A percentile compares a stretch with the other conserved stretches of the same genome.
Evolutionary conservation across 2,113 vertebrate genomes (phyloP).

Genomic region (Puntigrus tetrazona): DNA sequence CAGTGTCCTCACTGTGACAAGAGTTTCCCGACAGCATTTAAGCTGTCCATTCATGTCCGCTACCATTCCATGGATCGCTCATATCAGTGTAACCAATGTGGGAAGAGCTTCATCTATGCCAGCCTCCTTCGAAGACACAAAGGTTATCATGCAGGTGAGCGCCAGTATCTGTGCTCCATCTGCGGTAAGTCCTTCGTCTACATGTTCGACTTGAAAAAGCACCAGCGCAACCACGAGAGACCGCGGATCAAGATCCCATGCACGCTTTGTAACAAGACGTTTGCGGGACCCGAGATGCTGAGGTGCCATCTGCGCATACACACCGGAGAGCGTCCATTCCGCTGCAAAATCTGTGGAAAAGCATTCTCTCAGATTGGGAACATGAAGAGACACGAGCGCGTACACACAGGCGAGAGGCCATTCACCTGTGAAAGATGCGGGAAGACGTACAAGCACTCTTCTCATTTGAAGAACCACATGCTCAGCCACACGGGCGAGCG

Average conservation of each 20-base stretch:
- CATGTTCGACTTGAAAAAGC: constrained; percentile 59
- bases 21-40: constrained; percentile 59
- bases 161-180: constrained; percentile 56
- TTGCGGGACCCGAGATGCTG: constrained; percentile 55
- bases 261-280: constrained; percentile 54
- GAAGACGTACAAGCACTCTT: constrained; percentile 69
- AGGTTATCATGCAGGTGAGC: constrained; percentile 69
- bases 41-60: constrained; percentile 65
- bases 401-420: constrained; percentile 42
- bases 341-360: constrained; percentile 55
- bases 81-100: constrained; percentile 67
- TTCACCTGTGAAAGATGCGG: constrained; percentile 64
- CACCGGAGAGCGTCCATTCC: constrained; percentile 65
- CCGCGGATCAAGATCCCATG: constrained; percentile 49
- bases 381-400: constrained; percentile 60
- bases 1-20: constrained; percentile 69
- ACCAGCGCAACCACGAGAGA: constrained; percentile 57
- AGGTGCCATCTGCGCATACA: constrained; percentile 69
- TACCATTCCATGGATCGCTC: constrained; percentile 62
- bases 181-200: constrained; percentile 59
- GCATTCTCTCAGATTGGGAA: constrained; percentile 58
- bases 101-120: constrained; percentile 65
- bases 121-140: constrained; percentile 63
- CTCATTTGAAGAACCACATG: constrained; percentile 62
- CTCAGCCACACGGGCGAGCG: constrained; percentile 66